Conservation (phyloP, 2,113 vertebrate genomes). For the Sylvia atricapilla region DNA sequence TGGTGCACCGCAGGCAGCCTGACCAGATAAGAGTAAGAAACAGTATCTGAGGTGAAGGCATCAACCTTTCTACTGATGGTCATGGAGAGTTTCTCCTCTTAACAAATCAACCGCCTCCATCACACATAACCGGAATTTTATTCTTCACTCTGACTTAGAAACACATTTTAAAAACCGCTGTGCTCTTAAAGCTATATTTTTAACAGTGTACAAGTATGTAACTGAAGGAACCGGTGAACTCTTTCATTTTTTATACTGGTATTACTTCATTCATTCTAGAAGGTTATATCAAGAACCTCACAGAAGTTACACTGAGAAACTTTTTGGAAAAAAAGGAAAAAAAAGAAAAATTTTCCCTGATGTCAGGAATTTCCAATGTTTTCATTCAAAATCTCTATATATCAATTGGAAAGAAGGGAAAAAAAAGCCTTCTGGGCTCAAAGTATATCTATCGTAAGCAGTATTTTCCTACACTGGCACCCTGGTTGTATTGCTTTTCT, state of each 20-base stretch:
- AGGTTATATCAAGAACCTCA: neutral
- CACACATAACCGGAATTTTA: neutral
- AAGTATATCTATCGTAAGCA: neutral
- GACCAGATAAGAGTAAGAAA: neutral
- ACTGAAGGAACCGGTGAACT: neutral
- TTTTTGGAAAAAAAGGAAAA: neutral
- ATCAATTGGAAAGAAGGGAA: neutral
- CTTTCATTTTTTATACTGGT: neutral
- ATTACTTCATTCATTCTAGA: neutral
- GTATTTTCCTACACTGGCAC: neutral
- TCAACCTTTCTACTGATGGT: neutral
- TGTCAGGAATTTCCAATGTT: neutral
- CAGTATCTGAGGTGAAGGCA: neutral
- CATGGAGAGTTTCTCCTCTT: neutral
- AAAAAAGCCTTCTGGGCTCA: neutral
- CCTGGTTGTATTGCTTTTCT: neutral
- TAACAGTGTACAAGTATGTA: neutral
- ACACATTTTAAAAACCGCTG: neutral
- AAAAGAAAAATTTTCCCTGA: accelerated
- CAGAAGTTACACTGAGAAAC: neutral
- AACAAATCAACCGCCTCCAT: accelerated
- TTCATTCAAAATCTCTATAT: neutral
- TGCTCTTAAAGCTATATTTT: neutral
- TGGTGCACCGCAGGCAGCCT: neutral
- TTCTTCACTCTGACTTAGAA: neutral